phyloP scores from a whole-genome alignment of 2,888 invertebrate genomes.

The Stenichneumon culpator region DNA sequence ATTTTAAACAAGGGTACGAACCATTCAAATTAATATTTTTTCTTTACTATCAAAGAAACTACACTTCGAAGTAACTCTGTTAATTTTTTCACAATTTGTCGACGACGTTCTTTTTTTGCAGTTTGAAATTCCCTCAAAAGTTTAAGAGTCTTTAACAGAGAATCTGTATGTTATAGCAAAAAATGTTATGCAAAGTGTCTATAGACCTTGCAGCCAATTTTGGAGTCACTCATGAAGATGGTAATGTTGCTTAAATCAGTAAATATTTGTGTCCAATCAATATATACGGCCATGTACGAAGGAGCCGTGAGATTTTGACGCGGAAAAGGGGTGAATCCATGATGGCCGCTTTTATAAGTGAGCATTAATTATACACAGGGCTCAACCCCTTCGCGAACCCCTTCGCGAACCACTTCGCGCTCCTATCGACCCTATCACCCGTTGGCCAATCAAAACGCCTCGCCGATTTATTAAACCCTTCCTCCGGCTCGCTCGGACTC shows the following conservation, averaged over 20 bases:
- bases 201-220: too few relatives aligned
- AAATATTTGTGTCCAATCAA: not conserved
- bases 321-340: conserved; percentile 61
- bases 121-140: too few relatives aligned
- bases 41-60: too few relatives aligned
- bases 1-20: too few relatives aligned
- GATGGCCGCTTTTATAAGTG: conserved; percentile 61
- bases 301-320: conserved; percentile 9
- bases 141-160: too few relatives aligned
- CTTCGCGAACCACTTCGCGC: conserved; percentile 57
- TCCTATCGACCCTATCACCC: conserved; percentile 71
- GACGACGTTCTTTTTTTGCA: too few relatives aligned
- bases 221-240: too few relatives aligned
- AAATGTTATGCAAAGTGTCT: too few relatives aligned
- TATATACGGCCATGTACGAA: not conserved
- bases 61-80: too few relatives aligned
- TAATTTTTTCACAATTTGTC: too few relatives aligned
- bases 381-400: conserved; percentile 59
- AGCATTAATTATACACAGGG: conserved; percentile 57
- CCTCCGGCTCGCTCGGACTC: conserved; percentile 61
- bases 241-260: not conserved
- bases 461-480: conserved; percentile 81
- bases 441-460: conserved; percentile 77
- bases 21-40: too few relatives aligned
- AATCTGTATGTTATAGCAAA: too few relatives aligned